Evolutionary conservation across 1,140 invertebrate species (phyloP), one percentile per base, ranked within the genome.

Genomic region (Drosophila arawakana): DNA sequence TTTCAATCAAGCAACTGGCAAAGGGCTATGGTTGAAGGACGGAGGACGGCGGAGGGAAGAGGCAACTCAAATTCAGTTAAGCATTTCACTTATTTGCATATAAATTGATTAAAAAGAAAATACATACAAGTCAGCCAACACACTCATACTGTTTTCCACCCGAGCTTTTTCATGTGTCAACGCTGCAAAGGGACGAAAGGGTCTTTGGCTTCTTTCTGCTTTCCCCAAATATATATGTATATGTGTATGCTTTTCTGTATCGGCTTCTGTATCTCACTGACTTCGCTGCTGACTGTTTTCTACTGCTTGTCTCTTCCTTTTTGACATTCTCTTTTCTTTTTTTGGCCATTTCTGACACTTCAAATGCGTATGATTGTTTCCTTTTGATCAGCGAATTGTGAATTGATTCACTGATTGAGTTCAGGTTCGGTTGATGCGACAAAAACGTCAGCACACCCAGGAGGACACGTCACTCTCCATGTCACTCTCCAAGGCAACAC

Each of bases 71-170:
- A 89, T 89, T 89, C 84, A 89, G 84, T 89, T 89, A 89, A 89
- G 84, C 84, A 89, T 89, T 89, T 88, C 78, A 84, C 84, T 88
- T 89, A 88, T 88, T 89, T 89, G 84, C 84, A 89, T 89, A 89
- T 89, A 89, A 89, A 89, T 89, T 89, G 84, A 89, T 89, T 89
- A 89, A 89, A 88, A 89, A 89, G 84, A 89, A 88, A 90, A 88
- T 89, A 88, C 84, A 89, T 67, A 81, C 60, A 73, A 68, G 63
- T 52, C 70, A 67, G n/a, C 55, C 66, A 47, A 52, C 70, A 67
- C 44, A 18, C 39, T 55, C 71, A 85, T 47, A 43, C 61, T 70
- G 52, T 67, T 58, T 71, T 44, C 44, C 68, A 76, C 50, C 67
- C 54, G 50, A 86, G 78, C 59, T 73, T 78, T 75, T 81, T 75